phyloP scores from a whole-genome alignment of 2,888 invertebrate genomes.

The Meganola albula region DNA sequence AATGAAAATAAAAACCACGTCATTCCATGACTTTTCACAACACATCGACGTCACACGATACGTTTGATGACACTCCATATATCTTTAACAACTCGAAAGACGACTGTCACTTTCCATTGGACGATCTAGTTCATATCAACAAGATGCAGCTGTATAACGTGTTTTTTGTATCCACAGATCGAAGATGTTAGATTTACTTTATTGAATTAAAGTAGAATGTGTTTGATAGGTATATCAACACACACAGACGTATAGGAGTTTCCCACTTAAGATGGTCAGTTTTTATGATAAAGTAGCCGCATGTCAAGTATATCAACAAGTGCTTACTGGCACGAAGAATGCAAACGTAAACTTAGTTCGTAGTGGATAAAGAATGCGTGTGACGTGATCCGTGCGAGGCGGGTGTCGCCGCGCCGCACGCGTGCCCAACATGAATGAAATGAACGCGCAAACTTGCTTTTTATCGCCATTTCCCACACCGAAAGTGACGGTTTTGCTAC shows the following conservation, averaged over 20 bases:
- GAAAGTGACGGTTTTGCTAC: conserved; percentile 53
- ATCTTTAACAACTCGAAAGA: conserved; percentile 10
- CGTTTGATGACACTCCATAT: conserved; percentile 18
- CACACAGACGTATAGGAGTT: too few species aligned
- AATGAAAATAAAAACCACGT: conserved; percentile 60
- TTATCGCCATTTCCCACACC: conserved; percentile 55
- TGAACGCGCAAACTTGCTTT: conserved; percentile 55
- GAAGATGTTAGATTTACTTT: too few species aligned
- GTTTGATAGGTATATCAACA: too few species aligned
- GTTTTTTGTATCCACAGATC: too few species aligned
- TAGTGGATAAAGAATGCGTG: conserved; percentile 64
- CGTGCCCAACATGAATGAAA: conserved; percentile 44
- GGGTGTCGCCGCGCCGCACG: conserved; percentile 16
- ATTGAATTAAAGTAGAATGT: too few species aligned
- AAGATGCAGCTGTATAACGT: background rate
- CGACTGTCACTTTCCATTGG: background rate
- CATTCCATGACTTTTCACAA: conserved; percentile 39
- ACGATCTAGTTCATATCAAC: background rate
- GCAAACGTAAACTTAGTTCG: conserved; percentile 46
- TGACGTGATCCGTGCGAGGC: conserved; percentile 34
- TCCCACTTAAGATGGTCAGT: too few species aligned
- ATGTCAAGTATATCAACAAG: conserved; percentile 11
- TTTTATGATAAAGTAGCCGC: too few species aligned
- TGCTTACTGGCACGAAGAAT: conserved; percentile 18
- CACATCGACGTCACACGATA: conserved; percentile 9